Conservation (phyloP, 2,888 invertebrate genomes). For the Metellina segmentata region DNA sequence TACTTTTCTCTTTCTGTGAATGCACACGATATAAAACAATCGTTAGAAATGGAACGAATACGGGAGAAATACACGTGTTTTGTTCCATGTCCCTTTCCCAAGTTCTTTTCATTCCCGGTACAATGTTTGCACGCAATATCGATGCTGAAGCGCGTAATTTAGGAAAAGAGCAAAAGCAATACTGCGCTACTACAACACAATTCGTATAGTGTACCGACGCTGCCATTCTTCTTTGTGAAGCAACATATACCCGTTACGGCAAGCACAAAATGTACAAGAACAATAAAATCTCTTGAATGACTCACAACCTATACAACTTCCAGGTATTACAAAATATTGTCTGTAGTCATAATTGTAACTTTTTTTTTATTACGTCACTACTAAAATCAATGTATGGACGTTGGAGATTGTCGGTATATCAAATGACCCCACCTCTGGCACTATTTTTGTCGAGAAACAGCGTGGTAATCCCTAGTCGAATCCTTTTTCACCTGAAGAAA, state of each 20-base stretch:
- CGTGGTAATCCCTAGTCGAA: too few species aligned
- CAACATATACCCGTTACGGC: background rate
- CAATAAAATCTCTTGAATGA: slow-evolving; percentile 5
- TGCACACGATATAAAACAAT: slow-evolving; percentile 18
- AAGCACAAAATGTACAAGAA: background rate
- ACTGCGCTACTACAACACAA: background rate
- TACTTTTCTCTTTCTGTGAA: background rate
- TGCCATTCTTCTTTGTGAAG: background rate
- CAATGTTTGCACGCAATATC: slow-evolving; percentile 21
- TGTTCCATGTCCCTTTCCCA: slow-evolving; percentile 10
- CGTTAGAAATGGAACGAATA: slow-evolving; percentile 26
- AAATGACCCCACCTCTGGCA: too few species aligned
- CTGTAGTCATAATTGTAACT: too few species aligned
- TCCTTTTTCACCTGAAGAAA: too few species aligned
- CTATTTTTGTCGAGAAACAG: too few species aligned
- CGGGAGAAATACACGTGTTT: slow-evolving; percentile 67
- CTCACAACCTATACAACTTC: background rate
- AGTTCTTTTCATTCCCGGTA: slow-evolving; percentile 3
- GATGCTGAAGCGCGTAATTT: background rate
- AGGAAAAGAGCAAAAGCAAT: background rate
- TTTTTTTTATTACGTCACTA: too few species aligned
- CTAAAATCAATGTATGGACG: too few species aligned
- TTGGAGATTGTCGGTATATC: too few species aligned
- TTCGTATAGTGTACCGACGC: background rate
- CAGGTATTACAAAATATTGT: background rate